Evolutionary conservation across 1,140 invertebrate genomes (phyloP).

Genomic region (Teleopsis dalmanni): DNA sequence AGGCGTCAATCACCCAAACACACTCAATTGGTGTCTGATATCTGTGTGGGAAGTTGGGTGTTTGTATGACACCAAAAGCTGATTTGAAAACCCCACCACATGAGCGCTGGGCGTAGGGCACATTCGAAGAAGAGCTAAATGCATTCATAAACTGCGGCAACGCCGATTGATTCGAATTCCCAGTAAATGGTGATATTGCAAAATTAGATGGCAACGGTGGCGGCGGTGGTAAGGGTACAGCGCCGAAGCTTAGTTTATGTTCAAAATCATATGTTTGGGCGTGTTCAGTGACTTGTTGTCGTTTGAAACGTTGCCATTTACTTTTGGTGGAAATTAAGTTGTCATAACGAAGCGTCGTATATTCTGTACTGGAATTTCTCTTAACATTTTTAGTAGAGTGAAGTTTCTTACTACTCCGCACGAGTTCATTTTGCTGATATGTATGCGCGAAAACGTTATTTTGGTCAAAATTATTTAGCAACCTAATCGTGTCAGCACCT

Average conservation of each 20-base stretch:
- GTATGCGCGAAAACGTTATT: no score
- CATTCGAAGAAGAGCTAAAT: conserved; percentile 6
- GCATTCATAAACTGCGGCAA: background rate
- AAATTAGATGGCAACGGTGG: conserved; percentile 32
- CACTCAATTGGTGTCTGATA: conserved; percentile 76
- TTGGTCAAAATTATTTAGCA: no score
- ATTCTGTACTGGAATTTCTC: no score
- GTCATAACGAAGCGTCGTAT: no score
- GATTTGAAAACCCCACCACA: conserved; percentile 59
- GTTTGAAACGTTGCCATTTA: conserved; percentile 6
- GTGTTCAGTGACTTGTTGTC: conserved; percentile 8
- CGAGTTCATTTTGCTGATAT: no score
- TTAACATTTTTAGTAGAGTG: no score
- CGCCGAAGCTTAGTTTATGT: no score
- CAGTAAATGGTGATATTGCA: conserved; percentile 12
- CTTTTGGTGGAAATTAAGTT: no score
- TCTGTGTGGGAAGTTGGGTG: conserved; percentile 71
- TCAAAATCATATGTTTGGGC: background rate
- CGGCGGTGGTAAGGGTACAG: conserved; percentile 34
- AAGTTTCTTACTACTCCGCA: no score
- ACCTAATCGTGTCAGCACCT: no score
- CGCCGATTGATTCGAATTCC: background rate
- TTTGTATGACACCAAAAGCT: conserved; percentile 62
- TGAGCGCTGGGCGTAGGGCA: conserved; percentile 2
- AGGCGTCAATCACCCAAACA: conserved; percentile 78